phyloP scores from a whole-genome alignment of 2,113 vertebrate species.

The Passer domesticus region DNA sequence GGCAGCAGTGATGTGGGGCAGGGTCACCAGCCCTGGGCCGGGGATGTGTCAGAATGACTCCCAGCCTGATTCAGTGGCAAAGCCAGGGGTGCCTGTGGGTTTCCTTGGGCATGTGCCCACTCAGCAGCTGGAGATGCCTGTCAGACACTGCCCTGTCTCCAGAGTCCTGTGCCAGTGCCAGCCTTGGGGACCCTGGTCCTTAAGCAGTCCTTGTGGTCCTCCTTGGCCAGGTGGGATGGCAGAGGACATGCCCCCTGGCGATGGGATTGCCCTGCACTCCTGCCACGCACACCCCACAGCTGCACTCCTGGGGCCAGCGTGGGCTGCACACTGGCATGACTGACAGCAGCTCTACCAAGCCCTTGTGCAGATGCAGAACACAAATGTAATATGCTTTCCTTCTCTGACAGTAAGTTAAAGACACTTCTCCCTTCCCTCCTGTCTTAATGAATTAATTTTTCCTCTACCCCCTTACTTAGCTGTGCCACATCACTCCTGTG shows the following conservation, averaged over 20 bases:
- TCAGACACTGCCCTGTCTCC: background rate
- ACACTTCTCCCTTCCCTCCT: background rate
- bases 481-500: background rate
- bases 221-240: background rate
- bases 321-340: background rate
- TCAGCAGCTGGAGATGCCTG: background rate
- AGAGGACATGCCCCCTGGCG: accelerated
- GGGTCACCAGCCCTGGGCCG: too few species aligned
- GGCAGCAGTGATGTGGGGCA: background rate
- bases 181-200: background rate
- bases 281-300: background rate
- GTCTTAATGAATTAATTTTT: background rate
- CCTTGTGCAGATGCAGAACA: background rate
- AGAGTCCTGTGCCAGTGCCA: background rate
- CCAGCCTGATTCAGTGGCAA: background rate
- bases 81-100: background rate
- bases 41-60: accelerated
- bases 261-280: background rate
- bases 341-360: background rate
- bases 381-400: background rate
- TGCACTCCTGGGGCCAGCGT: background rate
- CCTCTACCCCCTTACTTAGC: background rate
- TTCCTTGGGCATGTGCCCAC: accelerated
- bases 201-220: background rate
- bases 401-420: background rate